Base-by-base conservation (phyloP, 2,797 vertebrate genomes). In the Falco rusticolus region DNA sequence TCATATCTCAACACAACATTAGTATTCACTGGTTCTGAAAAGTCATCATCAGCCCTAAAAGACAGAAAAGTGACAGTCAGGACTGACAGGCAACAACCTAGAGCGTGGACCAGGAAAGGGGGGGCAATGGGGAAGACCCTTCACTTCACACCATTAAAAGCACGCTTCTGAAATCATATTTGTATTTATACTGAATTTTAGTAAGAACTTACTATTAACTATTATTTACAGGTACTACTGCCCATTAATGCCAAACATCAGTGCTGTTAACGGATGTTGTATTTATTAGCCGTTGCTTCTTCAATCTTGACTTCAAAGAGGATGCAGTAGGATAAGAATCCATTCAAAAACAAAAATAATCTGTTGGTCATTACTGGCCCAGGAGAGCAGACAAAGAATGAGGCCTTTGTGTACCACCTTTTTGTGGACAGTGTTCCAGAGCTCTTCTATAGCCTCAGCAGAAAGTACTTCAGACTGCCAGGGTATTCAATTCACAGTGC, bases 1-100 rank as follows among this genome's bases (percentile, higher is more conserved):
- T 99, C 99, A 29, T 99, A 99, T n/a, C 99, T 98, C 94, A 99
- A 97, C 82, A 99, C 99, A 88, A 99, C 99, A 4, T 99, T 99
- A 53, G 99, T 99, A 94, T 98, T 99, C 57, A 99, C 98, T 0
- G 98, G 97, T 20, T 98, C 99, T 4, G 98, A 98, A 93, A 98
- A 98, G 89, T 99, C 99, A 61, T 99, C 99, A 48, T 99, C 99
- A 13, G 99, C 99, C 97, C 99, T 99, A 61, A 60, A 79, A 96
- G 54, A 87, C 41, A 94, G 60, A 79, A 94, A 88, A 81, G 65
- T 37, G 9, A 72, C 21, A 83, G 47, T 91, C 74, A 90, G 54
- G 16, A 87, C 5, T 43, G 53, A 53, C 11, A 68, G 11, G 63
- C 15, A 53, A 61, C 17, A 92, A 70, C 10, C 34, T 56, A n/a